Evolutionary conservation across 2,113 vertebrate genomes (phyloP).

Genomic region (Ursus arctos): DNA sequence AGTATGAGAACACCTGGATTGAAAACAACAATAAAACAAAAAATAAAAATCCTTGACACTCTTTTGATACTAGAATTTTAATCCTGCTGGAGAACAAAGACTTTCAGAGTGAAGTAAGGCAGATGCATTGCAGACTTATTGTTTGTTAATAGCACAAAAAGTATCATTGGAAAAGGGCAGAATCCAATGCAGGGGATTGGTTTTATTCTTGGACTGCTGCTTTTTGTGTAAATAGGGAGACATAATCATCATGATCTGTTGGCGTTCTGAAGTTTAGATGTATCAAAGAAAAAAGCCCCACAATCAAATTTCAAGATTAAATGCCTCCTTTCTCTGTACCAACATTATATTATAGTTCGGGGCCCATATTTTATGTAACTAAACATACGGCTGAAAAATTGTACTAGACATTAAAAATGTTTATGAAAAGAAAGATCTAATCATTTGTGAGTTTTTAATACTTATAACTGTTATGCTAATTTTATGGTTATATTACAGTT

Average conservation of each 20-base stretch:
- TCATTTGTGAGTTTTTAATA: neutral
- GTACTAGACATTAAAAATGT: neutral
- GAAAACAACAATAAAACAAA: neutral
- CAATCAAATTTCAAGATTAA: neutral
- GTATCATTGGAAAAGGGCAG: neutral
- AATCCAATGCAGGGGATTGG: neutral
- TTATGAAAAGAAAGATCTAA: neutral
- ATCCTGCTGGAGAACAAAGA: neutral
- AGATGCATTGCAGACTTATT: neutral
- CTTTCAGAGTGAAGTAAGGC: neutral
- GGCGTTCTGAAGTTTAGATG: conserved; percentile 37
- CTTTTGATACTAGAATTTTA: neutral
- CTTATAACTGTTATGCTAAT: neutral
- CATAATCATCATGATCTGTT: neutral
- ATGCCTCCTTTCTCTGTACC: neutral
- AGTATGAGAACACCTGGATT: neutral
- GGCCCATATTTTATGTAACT: neutral
- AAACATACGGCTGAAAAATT: neutral
- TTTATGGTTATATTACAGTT: neutral
- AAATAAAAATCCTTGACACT: neutral
- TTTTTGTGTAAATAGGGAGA: neutral
- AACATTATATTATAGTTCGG: neutral
- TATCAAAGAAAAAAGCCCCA: neutral
- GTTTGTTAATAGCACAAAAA: neutral
- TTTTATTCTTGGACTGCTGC: neutral